Conservation (phyloP, 2,888 invertebrate species). For the Watsonalla cultraria region DNA sequence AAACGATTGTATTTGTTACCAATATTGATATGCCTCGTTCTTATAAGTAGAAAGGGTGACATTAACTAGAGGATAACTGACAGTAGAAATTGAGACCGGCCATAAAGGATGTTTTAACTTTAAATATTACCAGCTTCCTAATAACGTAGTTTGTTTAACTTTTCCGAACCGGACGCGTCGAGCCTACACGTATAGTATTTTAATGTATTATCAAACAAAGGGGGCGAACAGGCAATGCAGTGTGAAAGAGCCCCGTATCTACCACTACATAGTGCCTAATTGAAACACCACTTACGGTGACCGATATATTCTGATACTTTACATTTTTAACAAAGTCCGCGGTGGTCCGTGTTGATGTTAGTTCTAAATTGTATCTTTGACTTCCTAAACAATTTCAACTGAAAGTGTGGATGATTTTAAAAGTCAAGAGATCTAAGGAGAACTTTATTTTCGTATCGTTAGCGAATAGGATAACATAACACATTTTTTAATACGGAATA, state of each 20-base stretch:
- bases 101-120: conserved; percentile 35
- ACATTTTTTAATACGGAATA: too few species aligned
- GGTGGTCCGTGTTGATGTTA: too few species aligned
- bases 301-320: conserved; percentile 45
- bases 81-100: neutral
- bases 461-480: too few species aligned
- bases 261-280: conserved; percentile 67
- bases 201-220: conserved; percentile 75
- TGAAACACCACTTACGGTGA: conserved; percentile 47
- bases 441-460: neutral
- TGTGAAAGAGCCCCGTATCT: conserved; percentile 59
- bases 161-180: conserved; percentile 57
- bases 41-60: too few species aligned
- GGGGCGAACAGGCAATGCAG: conserved; percentile 45
- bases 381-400: too few species aligned
- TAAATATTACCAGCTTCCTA: conserved; percentile 59
- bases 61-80: too few species aligned
- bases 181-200: conserved; percentile 56
- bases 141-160: conserved; percentile 53
- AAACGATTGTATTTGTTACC: too few species aligned
- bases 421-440: too few species aligned
- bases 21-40: too few species aligned
- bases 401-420: too few species aligned
- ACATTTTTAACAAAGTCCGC: neutral
- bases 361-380: too few species aligned